These are phyloP conservation scores for Pseudomyrmex concolor DNA, from an alignment of 1,140 invertebrate genomes.

Conservation along the genomic window DNA sequence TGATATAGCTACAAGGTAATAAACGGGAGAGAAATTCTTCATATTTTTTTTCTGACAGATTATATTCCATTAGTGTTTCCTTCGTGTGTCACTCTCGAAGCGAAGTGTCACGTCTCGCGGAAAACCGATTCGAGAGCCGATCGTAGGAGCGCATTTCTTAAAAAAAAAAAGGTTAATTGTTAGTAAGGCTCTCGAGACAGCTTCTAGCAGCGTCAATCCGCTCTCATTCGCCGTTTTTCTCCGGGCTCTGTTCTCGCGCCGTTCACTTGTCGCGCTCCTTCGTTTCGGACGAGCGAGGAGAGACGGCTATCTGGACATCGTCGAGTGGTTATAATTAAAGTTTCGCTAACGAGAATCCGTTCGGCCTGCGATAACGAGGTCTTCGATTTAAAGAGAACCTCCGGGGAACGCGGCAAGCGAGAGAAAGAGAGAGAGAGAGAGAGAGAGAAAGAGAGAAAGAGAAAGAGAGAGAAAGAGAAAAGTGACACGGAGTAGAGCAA, in stretches of 20 bases:
- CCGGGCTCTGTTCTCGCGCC: not conserved
- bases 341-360: slow-evolving; percentile 75
- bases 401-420: slow-evolving; percentile 26
- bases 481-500: not conserved
- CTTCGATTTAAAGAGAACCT: slow-evolving; percentile 74
- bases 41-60: slow-evolving; percentile 8
- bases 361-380: slow-evolving; percentile 73
- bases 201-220: slow-evolving; percentile 29
- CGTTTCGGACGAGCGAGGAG: slow-evolving; percentile 36
- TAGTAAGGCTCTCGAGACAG: slow-evolving; percentile 50
- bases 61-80: not conserved
- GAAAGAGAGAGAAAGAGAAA: slow-evolving; percentile 15
- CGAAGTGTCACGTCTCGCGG: slow-evolving; percentile 21
- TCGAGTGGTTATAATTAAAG: slow-evolving; percentile 76
- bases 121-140: not conserved
- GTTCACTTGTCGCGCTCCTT: slow-evolving; percentile 42
- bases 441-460: slow-evolving; percentile 27
- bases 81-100: not conserved
- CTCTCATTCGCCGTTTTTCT: slow-evolving; percentile 48
- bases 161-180: slow-evolving; percentile 62
- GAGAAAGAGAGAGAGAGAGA: slow-evolving; percentile 20
- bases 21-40: not conserved
- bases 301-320: slow-evolving; percentile 65
- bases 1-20: not conserved
- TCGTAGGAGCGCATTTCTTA: slow-evolving; percentile 8